Conservation (phyloP, 2,797 vertebrate species). For the Serranus cabrilla region DNA sequence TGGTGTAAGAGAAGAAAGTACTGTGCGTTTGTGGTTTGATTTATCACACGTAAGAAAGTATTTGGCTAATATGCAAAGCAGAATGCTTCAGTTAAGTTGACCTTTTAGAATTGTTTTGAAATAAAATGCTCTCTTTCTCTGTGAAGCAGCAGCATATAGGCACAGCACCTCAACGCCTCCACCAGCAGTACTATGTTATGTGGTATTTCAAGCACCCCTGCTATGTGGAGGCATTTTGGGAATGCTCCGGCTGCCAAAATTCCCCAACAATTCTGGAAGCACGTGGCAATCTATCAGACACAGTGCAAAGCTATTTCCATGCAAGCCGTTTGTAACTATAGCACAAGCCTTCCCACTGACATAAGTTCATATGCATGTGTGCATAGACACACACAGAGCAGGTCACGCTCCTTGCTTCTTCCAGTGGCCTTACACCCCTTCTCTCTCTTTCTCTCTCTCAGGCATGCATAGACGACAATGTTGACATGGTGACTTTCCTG, state of each 20-base stretch:
- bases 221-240: constrained; percentile 69
- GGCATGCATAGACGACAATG: constrained; percentile 99
- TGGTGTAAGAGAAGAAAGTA: constrained; percentile 1
- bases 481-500: constrained; percentile 99
- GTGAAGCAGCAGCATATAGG: constrained; percentile 16
- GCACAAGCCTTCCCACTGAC: constrained; percentile 10
- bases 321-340: constrained; percentile 38
- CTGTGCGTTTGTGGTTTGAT: constrained; percentile 8
- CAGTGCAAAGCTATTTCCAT: constrained; percentile 31
- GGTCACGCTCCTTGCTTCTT: not conserved
- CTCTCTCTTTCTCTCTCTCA: constrained; percentile 65
- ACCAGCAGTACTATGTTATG: constrained; percentile 47
- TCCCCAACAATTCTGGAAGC: constrained; percentile 54
- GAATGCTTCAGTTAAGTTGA: not conserved
- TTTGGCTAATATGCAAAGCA: not conserved
- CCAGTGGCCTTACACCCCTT: constrained; percentile 19
- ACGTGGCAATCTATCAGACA: constrained; percentile 41
- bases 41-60: constrained; percentile 13
- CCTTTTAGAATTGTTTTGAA: not conserved
- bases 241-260: constrained; percentile 67
- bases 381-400: not conserved
- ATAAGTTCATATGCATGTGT: constrained; percentile 3
- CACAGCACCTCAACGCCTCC: constrained; percentile 9
- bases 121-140: not conserved
- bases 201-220: constrained; percentile 68